Percentiles rank a stretch among this genome's conserved stretches.
phyloP scores from a whole-genome alignment of 2,797 vertebrate genomes.

The Chaetophractus vellerosus region DNA sequence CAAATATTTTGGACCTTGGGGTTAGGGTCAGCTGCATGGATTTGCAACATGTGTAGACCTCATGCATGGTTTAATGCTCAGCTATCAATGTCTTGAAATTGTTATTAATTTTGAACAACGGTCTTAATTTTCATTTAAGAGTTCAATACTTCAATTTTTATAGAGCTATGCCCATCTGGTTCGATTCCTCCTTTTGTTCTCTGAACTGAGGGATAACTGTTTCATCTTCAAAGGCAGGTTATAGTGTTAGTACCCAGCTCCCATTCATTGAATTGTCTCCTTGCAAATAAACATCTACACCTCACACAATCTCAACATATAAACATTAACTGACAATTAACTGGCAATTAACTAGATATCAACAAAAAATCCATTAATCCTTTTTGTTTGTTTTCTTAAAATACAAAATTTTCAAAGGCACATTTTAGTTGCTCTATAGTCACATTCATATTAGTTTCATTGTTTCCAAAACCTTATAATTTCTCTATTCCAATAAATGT shows the following conservation, averaged over 20 bases:
- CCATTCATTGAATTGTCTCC: rapidly evolving
- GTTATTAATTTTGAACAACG: not conserved
- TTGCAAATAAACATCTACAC: not conserved
- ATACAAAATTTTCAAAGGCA: not conserved
- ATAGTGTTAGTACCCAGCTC: not conserved
- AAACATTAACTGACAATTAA: not conserved
- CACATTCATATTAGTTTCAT: not conserved
- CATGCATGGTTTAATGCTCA: not conserved
- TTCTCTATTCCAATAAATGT: not conserved
- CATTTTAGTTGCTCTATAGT: not conserved
- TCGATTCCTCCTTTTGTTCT: not conserved
- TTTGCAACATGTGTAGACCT: not conserved
- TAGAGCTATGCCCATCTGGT: not conserved
- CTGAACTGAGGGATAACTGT: not conserved
- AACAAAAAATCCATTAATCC: not conserved
- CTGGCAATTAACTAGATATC: not conserved
- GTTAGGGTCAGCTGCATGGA: rapidly evolving
- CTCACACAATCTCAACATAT: not conserved
- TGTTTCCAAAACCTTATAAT: not conserved
- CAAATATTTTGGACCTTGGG: not conserved
- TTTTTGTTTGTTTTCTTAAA: not conserved
- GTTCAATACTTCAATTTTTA: not conserved
- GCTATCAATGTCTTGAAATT: not conserved
- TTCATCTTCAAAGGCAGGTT: not conserved
- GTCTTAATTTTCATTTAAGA: not conserved